Percentiles rank a stretch among this genome's conserved stretches.
Evolutionary conservation across 2,888 invertebrate genomes (phyloP).

Genomic region (Epinotia ramella): DNA sequence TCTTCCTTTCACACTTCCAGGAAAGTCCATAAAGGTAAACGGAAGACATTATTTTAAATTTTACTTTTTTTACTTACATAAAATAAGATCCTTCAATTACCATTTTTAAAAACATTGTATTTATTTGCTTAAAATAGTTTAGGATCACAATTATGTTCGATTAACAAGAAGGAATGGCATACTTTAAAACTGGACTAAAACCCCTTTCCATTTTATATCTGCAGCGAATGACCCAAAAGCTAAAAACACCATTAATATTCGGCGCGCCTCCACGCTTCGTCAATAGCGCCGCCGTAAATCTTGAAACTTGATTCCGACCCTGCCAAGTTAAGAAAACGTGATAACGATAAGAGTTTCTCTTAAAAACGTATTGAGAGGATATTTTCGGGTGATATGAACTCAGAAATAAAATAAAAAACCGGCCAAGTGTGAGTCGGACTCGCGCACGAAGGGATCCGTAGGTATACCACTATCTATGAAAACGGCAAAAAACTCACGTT

Average conservation of each 20-base stretch:
- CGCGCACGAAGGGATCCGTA: too few relatives aligned
- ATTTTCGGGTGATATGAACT: not conserved
- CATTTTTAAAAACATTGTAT: too few relatives aligned
- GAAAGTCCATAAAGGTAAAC: too few relatives aligned
- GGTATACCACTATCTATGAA: too few relatives aligned
- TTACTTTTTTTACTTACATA: too few relatives aligned
- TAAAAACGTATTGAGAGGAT: not conserved
- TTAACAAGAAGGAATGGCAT: too few relatives aligned
- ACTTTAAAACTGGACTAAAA: not conserved
- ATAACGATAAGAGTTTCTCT: not conserved
- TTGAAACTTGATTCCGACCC: slow-evolving; percentile 7
- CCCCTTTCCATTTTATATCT: not conserved
- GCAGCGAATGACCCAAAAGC: not conserved
- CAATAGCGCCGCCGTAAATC: slow-evolving; percentile 5
- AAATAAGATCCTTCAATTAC: too few relatives aligned
- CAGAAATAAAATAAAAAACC: not conserved
- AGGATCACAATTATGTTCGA: not conserved
- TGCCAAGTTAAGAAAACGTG: not conserved
- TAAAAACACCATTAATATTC: slow-evolving; percentile 12
- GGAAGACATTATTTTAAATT: too few relatives aligned
- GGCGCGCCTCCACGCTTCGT: not conserved
- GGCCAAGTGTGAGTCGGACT: too few relatives aligned
- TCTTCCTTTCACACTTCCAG: too few relatives aligned
- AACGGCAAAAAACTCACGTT: too few relatives aligned
- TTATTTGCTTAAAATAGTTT: too few relatives aligned